Base-by-base conservation (phyloP, 2,888 invertebrate species). In the Hirudinaria manillensis region DNA sequence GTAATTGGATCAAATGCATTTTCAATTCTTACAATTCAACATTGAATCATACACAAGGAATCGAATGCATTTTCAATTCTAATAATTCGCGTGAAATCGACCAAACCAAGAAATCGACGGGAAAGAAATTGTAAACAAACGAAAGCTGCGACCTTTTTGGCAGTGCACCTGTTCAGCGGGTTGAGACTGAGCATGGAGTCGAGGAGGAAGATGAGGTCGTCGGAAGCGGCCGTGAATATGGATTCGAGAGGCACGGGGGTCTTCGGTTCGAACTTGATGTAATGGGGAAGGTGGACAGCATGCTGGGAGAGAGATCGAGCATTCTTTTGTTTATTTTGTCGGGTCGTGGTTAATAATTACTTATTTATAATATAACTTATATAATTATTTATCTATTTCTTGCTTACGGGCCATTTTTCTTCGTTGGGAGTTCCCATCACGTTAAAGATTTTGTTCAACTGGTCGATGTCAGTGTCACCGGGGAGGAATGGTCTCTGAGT, bases 381-480 rank as follows among this genome's bases (percentile, higher is more conserved):
- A 27, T 38, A 36, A 29, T 66, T 27, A 66, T n/a, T 27, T 68
- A 36, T 68, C 34, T 68, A 68, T 68, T 10, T n/a, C 0, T 3
- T 4, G 72, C 87, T 86, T 83, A 90, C 90, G 13, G 95, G 93
- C 99, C 99, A 99, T 75, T 89, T 91, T 79, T 93, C 91, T 81
- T 94, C 93, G 29, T 89, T 91, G 0, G 99, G 98, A 70, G 94
- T 94, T 10, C 99, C 99, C 80, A 98, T 88, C 45, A 93, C 93
- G 86, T 92, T 92, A 86, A 96, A 98, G 82, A 99, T 99, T 82
- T 91, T 92, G 0, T 93, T 92, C 65, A 99, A 87, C 84, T 99
- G 99, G 87, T 98, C 97, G 75, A 99, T 87, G 86, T 99, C 99
- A 0, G 95, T 92, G 81, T 98, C 98, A 7, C 98, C 98, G 0